Percentiles rank a stretch among this genome's conserved stretches.
phyloP scores from a whole-genome alignment of 1,140 invertebrate species.

The Steinernema feltiae region DNA sequence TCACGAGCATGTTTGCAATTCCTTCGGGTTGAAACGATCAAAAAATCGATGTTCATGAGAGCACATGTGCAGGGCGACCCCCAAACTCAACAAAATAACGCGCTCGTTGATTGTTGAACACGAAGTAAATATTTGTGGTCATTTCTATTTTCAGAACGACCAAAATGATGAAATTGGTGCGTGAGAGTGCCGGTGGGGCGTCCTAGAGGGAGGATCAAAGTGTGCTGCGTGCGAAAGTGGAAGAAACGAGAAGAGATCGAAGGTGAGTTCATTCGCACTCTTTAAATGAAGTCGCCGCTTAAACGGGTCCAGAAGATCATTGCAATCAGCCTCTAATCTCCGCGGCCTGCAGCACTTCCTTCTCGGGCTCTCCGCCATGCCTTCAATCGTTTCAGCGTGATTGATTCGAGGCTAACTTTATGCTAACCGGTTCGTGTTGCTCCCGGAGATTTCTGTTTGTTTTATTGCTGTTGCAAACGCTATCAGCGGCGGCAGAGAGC shows the following conservation, averaged over 20 bases:
- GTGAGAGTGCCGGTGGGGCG: background rate
- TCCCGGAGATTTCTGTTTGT: background rate
- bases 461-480: background rate
- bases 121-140: no score
- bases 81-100: no score
- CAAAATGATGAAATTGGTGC: background rate
- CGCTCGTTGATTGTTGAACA: no score
- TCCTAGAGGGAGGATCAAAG: background rate
- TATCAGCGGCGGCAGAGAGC: no score
- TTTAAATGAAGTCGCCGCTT: background rate
- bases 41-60: no score
- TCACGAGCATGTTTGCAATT: no score
- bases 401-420: constrained; percentile 11
- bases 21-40: no score
- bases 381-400: background rate
- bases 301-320: background rate
- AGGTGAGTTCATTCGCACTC: background rate
- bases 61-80: no score
- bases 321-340: background rate
- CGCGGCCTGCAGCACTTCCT: background rate
- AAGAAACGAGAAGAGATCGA: background rate
- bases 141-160: background rate
- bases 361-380: background rate
- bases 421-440: constrained; percentile 8
- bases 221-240: background rate